Percentiles rank a stretch among this genome's conserved stretches.
Conservation (phyloP, 2,113 vertebrate species). For the Potamarius usumacintae region DNA sequence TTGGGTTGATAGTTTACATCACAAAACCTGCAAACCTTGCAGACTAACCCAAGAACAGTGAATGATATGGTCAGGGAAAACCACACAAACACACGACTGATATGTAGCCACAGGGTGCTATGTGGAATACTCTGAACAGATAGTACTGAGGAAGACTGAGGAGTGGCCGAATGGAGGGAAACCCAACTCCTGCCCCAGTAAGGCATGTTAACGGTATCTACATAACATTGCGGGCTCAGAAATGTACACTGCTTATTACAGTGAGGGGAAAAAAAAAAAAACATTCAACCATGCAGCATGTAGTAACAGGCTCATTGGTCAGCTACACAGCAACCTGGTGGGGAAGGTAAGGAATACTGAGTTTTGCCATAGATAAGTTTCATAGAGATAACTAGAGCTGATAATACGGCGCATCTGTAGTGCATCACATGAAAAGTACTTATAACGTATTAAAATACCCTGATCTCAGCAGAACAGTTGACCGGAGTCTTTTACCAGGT, state of each 20-base stretch:
- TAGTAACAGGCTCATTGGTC: not conserved
- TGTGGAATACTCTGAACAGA: not conserved
- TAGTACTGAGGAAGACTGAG: not conserved
- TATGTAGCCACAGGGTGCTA: not conserved
- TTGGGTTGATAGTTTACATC: too few relatives aligned
- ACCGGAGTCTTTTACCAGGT: not conserved
- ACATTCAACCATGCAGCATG: not conserved
- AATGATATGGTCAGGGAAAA: not conserved
- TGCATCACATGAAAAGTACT: not conserved
- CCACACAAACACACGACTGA: not conserved
- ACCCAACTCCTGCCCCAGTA: not conserved
- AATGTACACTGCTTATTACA: not conserved
- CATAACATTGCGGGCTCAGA: not conserved
- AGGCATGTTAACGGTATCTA: not conserved
- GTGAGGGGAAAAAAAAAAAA: not conserved
- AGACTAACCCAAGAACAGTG: not conserved
- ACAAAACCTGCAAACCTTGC: not conserved
- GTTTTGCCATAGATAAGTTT: not conserved
- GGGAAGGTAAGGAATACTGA: not conserved
- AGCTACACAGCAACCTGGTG: not conserved
- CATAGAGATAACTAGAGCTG: not conserved
- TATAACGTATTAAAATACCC: not conserved
- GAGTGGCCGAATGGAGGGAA: not conserved
- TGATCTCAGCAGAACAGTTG: not conserved
- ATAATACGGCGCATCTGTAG: too few relatives aligned